Evolutionary conservation across 2,797 vertebrate genomes (phyloP), one percentile per base, ranked within the genome.

Genomic region (Sparus aurata): DNA sequence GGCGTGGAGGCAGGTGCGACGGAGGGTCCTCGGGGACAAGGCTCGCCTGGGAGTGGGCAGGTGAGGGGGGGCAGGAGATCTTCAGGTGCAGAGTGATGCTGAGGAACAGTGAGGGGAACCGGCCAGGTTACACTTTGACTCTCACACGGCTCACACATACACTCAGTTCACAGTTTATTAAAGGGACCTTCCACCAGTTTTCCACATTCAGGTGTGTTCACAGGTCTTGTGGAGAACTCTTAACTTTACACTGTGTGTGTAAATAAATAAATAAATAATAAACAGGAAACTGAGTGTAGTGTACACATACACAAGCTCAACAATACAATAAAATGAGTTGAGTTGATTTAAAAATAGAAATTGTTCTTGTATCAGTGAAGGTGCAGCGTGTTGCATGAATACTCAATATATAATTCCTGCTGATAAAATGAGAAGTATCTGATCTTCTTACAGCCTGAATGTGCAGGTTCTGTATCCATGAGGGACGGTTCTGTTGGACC

Each of bases 21-120:
- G 53, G 62, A 3, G 66, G 34, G 20, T 85, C 79, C 34, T 55
- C 47, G 2, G 77, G 59, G 63, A 20, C 7, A 3, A 85, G 82
- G 90, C 81, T 89, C 69, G 49, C 84, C 78, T 88, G 95, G 89
- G 89, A 93, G 80, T 94, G 95, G 4, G 94, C 94, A 1, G 95
- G 96, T 65, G 97, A 97, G 50, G 90, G 91, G 0, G 96, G 96
- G 89, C 96, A 97, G 55, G 96, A 95, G 86, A 98, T 97, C 96
- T 96, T 97, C 95, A 98, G 95, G 92, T 96, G 97, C 45, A 97
- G 92, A 3, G 96, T 97, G 89, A 97, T 96, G 68, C 97, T 97
- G 94, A 80, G 86, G 85, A 87, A 92, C 73, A 91, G 76, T 75
- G 77, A 69, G 63, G 49, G 79, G 81, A 72, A 85, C 58, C 58